phyloP scores from a whole-genome alignment of 1,140 invertebrate species.

The Oncopodura yosiiana region DNA sequence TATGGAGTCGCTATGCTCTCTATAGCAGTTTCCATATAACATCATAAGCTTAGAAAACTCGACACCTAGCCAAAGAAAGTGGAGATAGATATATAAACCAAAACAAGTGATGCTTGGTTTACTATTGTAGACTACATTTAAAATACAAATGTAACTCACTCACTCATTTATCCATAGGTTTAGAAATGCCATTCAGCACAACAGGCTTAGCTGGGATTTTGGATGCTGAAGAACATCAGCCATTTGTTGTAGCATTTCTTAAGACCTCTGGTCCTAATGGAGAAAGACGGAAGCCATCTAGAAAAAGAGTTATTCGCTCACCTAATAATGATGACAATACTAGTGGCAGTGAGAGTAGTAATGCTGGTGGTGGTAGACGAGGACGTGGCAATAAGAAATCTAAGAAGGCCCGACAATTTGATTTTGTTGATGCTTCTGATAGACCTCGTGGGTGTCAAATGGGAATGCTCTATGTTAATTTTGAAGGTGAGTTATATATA shows the following conservation, averaged over 20 bases:
- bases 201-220: slow-evolving; percentile 67
- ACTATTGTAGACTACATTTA: too few relatives aligned
- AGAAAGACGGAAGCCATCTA: background rate
- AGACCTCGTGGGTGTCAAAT: slow-evolving; percentile 66
- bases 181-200: slow-evolving; percentile 69
- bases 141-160: too few relatives aligned
- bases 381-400: slow-evolving; percentile 22
- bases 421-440: slow-evolving; percentile 22
- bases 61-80: too few relatives aligned
- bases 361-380: slow-evolving; percentile 10
- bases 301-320: slow-evolving; percentile 23
- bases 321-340: slow-evolving; percentile 11
- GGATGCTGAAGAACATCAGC: slow-evolving; percentile 68
- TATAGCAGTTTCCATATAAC: too few relatives aligned
- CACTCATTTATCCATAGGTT: slow-evolving; percentile 45
- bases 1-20: too few relatives aligned
- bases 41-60: too few relatives aligned
- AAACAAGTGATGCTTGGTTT: too few relatives aligned
- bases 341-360: slow-evolving; percentile 16
- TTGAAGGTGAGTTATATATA: too few relatives aligned
- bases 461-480: slow-evolving; percentile 80
- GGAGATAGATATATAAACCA: too few relatives aligned
- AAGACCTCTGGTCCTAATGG: slow-evolving; percentile 39
- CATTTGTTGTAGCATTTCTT: slow-evolving; percentile 79
- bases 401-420: slow-evolving; percentile 22